These are phyloP conservation scores for Epinephelus malabaricus DNA, from an alignment of 2,797 vertebrate genomes.

Conservation along the genomic window DNA sequence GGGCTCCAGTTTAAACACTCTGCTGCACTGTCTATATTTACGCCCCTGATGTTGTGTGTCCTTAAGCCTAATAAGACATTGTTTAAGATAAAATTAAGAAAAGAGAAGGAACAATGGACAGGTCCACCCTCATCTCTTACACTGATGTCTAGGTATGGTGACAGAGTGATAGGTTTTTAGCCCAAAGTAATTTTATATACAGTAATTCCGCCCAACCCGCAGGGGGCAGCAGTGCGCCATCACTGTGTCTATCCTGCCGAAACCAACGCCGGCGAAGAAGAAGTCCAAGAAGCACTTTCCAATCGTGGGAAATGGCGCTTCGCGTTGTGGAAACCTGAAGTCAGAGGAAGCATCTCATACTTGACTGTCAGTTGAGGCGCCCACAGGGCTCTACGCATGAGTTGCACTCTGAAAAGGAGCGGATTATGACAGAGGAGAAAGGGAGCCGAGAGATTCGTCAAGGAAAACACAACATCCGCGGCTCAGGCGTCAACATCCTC, in stretches of 20 bases:
- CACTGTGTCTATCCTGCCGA: neutral
- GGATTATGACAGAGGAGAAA: slow-evolving; percentile 73
- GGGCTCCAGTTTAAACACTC: no score
- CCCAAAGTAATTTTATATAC: neutral
- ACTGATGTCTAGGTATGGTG: neutral
- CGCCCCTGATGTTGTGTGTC: neutral
- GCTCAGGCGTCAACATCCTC: slow-evolving; percentile 59
- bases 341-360: slow-evolving; percentile 17
- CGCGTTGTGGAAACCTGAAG: slow-evolving; percentile 45
- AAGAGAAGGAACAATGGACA: no score
- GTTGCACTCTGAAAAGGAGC: slow-evolving; percentile 21
- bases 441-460: slow-evolving; percentile 28
- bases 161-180: neutral
- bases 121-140: no score
- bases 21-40: no score
- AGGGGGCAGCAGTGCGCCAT: slow-evolving; percentile 25
- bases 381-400: neutral
- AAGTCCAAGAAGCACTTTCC: slow-evolving; percentile 30
- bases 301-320: slow-evolving; percentile 75
- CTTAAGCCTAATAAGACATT: neutral
- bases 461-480: slow-evolving; percentile 53
- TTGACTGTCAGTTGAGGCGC: slow-evolving; percentile 7
- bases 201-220: neutral
- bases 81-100: no score
- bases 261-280: slow-evolving; percentile 41